Evolutionary conservation across 2,888 invertebrate genomes (phyloP).

Genomic region (Chymomyza fuscimana): DNA sequence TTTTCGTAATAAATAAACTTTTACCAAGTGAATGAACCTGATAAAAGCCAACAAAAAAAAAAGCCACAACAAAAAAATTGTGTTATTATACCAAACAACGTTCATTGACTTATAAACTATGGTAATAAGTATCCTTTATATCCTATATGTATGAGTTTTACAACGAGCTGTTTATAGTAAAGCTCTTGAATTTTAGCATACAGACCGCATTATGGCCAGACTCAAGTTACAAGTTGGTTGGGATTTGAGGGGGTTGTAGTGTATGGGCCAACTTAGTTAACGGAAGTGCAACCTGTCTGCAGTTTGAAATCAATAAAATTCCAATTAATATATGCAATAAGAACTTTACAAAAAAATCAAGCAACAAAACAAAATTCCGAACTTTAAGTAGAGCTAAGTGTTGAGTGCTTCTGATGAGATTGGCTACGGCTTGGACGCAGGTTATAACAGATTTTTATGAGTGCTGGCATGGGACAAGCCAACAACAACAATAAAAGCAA

Average conservation of each 20-base stretch:
- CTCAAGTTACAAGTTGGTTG: constrained; percentile 5
- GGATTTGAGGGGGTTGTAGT: neutral
- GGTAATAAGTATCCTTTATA: neutral
- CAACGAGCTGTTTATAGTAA: constrained; percentile 7
- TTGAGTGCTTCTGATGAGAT: constrained; percentile 26
- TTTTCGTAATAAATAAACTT: neutral
- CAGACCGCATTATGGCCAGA: constrained; percentile 41
- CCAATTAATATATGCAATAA: constrained; percentile 49
- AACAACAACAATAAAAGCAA: neutral
- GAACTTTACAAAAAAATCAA: neutral
- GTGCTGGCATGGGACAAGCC: neutral
- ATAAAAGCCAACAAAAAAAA: constrained; percentile 5
- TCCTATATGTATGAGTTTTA: neutral
- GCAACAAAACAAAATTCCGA: constrained; percentile 32
- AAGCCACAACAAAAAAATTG: constrained; percentile 36
- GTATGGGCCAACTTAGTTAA: neutral
- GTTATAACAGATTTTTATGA: neutral
- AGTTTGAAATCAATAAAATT: constrained; percentile 50
- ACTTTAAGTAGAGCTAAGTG: constrained; percentile 39
- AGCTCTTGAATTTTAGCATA: constrained; percentile 43
- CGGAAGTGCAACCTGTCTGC: constrained; percentile 6
- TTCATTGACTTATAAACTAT: constrained; percentile 42
- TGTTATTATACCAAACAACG: constrained; percentile 52
- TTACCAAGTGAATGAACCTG: constrained; percentile 15
- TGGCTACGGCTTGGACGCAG: constrained; percentile 12